Base-by-base conservation (phyloP, 2,797 vertebrate genomes). In the Onychomys arenicola region DNA sequence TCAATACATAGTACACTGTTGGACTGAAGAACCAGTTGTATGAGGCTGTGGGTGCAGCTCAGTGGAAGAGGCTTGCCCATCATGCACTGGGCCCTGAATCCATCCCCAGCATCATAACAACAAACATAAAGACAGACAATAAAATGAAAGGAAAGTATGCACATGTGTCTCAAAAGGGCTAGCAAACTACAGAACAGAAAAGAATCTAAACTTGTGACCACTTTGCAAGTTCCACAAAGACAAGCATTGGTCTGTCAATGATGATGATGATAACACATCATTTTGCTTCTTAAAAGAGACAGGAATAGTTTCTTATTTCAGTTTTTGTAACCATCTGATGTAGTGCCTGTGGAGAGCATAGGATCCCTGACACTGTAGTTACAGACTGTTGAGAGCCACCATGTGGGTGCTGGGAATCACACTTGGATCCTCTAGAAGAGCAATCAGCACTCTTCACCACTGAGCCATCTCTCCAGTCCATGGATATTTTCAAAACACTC, bases 201-300 rank as follows among this genome's bases (percentile, higher is more conserved):
- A 90, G 19, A 37, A 82, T 69, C 37, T 40, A 90, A 34, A 91
- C 37, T 69, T 57, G 59, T 0, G 5, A 82, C 23, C 76, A 55
- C 91, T n/a, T 34, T 69, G 92, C 71, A 32, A 89, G 23, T 86
- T 92, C 52, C n/a, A 52, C 34, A 63, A 76, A n/a, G 82, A 78
- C 0, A 90, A 16, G 4, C 59, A 14, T 67, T 93, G 89, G n/a
- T 8, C 46, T 84, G n/a, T 40, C 63, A 73, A 4, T 19, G 14
- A 78, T 17, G 43, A 55, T 37, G 49, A 85, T 10, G 34, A 67
- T 10, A 49, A 59, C 5, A 92, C 1, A n/a, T 55, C 69, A 32
- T 90, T 73, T 80, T 92, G 59, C 71, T 87, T 96, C 69, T 91
- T 65, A 90, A 91, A 93, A 32, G 4, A 85, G 71, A 49, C 14